These are phyloP conservation scores for Drosophila mojavensis DNA, from an alignment of 1,140 invertebrate species.

Conservation along the genomic window DNA sequence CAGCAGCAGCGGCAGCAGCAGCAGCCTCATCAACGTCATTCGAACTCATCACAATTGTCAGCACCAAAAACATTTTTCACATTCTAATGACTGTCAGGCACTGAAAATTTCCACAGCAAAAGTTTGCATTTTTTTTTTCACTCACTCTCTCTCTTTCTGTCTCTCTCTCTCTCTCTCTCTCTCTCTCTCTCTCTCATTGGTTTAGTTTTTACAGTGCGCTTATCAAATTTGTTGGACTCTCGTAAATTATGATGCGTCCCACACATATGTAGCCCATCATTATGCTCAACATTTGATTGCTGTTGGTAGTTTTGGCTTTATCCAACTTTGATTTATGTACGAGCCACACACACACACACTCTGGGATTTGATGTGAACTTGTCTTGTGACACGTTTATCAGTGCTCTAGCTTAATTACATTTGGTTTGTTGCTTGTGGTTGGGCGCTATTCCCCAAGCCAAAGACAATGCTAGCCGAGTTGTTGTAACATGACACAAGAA, in stretches of 20 bases:
- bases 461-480: conserved; percentile 27
- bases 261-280: conserved; percentile 9
- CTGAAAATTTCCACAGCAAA: conserved; percentile 53
- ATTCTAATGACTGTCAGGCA: conserved; percentile 76
- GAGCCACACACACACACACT: not conserved
- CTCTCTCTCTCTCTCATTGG: too few species aligned
- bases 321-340: conserved; percentile 26
- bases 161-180: too few species aligned
- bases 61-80: conserved; percentile 58
- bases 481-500: conserved; percentile 24
- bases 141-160: too few species aligned
- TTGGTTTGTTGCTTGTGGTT: not conserved
- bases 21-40: conserved; percentile 60
- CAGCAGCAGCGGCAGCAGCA: not conserved
- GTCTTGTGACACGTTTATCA: conserved; percentile 14
- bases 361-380: not conserved
- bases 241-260: conserved; percentile 27
- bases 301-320: not conserved
- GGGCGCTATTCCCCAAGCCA: not conserved
- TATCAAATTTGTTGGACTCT: conserved; percentile 28
- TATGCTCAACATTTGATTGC: conserved; percentile 25
- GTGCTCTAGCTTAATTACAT: conserved; percentile 39
- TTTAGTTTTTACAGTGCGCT: conserved; percentile 3
- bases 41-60: conserved; percentile 58
- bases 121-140: conserved; percentile 8